Evolutionary conservation across 2,797 vertebrate species (phyloP).

Genomic region (Merluccius polli): DNA sequence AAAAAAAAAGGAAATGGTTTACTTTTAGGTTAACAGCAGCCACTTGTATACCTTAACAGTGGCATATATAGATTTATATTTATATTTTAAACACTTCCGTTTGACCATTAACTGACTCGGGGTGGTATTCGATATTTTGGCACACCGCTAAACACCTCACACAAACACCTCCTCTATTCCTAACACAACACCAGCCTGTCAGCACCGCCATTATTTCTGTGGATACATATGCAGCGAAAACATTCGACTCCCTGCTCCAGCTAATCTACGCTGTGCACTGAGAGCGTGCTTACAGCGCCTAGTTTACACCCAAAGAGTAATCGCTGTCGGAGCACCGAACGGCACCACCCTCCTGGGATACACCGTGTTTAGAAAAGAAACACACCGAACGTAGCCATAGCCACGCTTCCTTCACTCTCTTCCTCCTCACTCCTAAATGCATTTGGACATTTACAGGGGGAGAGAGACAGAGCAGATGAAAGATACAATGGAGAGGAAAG

Average conservation of each 20-base stretch:
- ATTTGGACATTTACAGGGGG: neutral
- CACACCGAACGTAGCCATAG: neutral
- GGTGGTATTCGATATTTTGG: constrained; percentile 8
- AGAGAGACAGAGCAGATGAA: neutral
- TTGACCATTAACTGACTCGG: neutral
- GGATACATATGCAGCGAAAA: constrained; percentile 2
- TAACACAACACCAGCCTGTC: constrained; percentile 18
- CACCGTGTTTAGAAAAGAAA: constrained; percentile 1
- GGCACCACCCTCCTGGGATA: neutral
- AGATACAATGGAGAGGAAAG: neutral
- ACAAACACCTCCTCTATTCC: neutral
- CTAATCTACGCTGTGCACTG: neutral
- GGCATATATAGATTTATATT: neutral
- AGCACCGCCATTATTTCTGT: constrained; percentile 10
- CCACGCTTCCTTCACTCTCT: neutral
- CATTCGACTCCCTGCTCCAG: neutral
- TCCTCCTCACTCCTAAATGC: neutral
- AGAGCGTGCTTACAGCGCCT: constrained; percentile 2
- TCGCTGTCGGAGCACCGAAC: neutral
- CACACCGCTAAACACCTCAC: constrained; percentile 15
- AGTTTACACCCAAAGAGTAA: neutral
- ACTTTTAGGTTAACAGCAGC: neutral
- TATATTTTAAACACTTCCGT: neutral
- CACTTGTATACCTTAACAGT: neutral
- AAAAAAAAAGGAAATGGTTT: neutral